phyloP scores from a whole-genome alignment of 2,113 vertebrate genomes.

The Oenanthe oenanthe region DNA sequence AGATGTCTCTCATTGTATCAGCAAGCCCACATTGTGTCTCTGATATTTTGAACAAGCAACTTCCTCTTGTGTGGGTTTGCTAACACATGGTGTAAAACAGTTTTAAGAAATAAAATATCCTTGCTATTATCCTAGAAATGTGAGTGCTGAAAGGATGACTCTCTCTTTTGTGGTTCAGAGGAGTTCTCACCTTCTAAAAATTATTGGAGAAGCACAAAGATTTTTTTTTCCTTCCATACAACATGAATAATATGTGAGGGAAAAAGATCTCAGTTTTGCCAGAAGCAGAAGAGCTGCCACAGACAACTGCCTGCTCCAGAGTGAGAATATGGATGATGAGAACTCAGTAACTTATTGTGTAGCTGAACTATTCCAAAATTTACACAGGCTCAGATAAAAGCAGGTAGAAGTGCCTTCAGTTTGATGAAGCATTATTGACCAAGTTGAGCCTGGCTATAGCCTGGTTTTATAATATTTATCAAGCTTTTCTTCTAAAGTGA shows the following conservation, averaged over 20 bases:
- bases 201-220: neutral
- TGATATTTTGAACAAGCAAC: neutral
- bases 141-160: neutral
- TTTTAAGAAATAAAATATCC: neutral
- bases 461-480: neutral
- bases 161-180: neutral
- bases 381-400: neutral
- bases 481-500: neutral
- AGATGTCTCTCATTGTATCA: neutral
- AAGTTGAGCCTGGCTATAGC: neutral
- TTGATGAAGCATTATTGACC: neutral
- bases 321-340: neutral
- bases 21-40: neutral
- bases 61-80: slow-evolving; percentile 8
- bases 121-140: neutral
- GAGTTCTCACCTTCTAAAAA: neutral
- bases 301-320: neutral
- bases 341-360: neutral
- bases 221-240: neutral
- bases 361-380: too few relatives aligned
- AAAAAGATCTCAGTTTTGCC: neutral
- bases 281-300: neutral
- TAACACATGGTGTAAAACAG: neutral
- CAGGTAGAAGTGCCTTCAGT: neutral
- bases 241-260: neutral